A percentile compares a stretch with the other conserved stretches of the same genome.
phyloP scores from a whole-genome alignment of 1,140 invertebrate genomes.

The Drosophila dunni region DNA sequence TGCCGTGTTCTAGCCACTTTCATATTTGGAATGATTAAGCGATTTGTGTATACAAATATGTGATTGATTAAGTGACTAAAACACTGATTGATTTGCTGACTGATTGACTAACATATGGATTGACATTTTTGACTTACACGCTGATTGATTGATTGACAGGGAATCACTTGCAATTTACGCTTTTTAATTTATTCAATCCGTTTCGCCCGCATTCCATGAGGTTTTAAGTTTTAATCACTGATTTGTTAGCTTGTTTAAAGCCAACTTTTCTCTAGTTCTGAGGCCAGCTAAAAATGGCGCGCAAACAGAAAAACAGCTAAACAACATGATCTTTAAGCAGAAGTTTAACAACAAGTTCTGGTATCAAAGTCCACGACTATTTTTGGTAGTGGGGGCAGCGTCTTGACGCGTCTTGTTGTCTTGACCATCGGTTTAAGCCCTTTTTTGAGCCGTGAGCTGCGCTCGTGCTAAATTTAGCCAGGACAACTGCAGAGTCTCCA shows the following conservation, averaged over 20 bases:
- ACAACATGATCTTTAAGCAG: neutral
- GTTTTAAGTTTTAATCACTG: neutral
- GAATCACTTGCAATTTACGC: neutral
- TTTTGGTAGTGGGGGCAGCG: slow-evolving; percentile 34
- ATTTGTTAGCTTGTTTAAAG: neutral
- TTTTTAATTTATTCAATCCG: neutral
- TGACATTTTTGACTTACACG: neutral
- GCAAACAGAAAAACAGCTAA: slow-evolving; percentile 13
- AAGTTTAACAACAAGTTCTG: slow-evolving; percentile 8
- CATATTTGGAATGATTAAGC: neutral
- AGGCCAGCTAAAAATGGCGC: neutral
- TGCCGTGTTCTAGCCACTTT: slow-evolving; percentile 3
- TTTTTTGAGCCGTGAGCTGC: slow-evolving; percentile 50
- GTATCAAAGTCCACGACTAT: slow-evolving; percentile 61
- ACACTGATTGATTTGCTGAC: neutral
- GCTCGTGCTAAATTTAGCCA: slow-evolving; percentile 74
- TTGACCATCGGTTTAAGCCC: slow-evolving; percentile 36
- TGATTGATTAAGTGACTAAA: neutral
- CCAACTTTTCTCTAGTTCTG: neutral
- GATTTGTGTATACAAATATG: neutral
- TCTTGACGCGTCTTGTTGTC: slow-evolving; percentile 1
- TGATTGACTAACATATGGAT: neutral
- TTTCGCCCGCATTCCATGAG: no score
- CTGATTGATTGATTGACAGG: neutral
- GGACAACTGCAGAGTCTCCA: slow-evolving; percentile 6